Evolutionary conservation across 2,888 invertebrate species (phyloP), one percentile per base, ranked within the genome.

Genomic region (Caenorhabditis sp.): DNA sequence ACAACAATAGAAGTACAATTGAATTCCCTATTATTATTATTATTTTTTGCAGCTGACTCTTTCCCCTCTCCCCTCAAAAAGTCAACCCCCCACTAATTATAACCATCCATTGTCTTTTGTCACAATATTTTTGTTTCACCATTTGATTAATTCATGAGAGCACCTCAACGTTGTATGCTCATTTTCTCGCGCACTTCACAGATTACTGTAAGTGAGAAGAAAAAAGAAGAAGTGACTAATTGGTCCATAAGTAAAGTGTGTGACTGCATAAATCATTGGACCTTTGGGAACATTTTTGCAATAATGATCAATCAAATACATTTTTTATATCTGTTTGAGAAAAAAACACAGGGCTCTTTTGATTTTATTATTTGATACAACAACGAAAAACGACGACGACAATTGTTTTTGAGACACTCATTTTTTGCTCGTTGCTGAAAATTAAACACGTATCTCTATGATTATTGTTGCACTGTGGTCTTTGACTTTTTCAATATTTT

Each of bases 191-290:
- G 43, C 43, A 43, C 43, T 43, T 43, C 43, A 43, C 14, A 17
- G 43, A 43, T 43, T 43, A 43, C 43, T 43, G 43, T 43, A 43
- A n/a, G n/a, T n/a, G n/a, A n/a, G n/a, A n/a, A n/a, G n/a, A n/a
- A n/a, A n/a, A n/a, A n/a, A n/a, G 43, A 43, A 14, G 14, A 17
- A 43, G 3, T 43, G 43, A 43, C 43, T 43, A 43, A 43, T 31
- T 31, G 31, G 31, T 31, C n/a, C n/a, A 43, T 43, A 43, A 43
- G 43, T 43, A 14, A 31, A 43, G 43, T 43, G 43, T 43, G 43
- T 43, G 43, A 43, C 14, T 31, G 31, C 31, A 31, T 31, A 31
- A 31, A 31, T 31, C 31, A 31, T 31, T 31, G 31, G 43, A 43
- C 43, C 43, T 43, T 43, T 43, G 43, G 43, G 43, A 43, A 43